phyloP scores from a whole-genome alignment of 2,797 vertebrate species.

The Enteromius radiatus region DNA sequence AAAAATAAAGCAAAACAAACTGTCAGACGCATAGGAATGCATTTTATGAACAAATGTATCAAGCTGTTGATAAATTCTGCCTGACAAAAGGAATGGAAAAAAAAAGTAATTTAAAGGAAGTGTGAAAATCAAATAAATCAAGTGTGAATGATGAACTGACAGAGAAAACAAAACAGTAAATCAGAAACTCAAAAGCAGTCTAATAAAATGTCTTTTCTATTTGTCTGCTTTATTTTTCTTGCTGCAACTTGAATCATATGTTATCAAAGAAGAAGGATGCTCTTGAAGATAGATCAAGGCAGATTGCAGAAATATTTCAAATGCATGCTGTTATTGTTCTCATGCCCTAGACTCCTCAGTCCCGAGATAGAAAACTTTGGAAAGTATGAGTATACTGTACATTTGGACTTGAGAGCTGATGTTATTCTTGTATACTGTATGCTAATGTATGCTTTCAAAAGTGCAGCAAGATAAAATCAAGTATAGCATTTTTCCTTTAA shows the following conservation, averaged over 20 bases:
- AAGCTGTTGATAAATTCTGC: constrained; percentile 10
- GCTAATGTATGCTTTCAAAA: not conserved
- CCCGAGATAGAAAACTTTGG: not conserved
- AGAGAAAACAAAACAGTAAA: constrained; percentile 43
- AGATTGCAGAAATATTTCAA: constrained; percentile 23
- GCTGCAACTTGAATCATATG: constrained; percentile 26
- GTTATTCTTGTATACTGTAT: not conserved
- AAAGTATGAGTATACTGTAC: constrained; percentile 10
- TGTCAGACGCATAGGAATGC: not conserved
- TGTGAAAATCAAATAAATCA: constrained; percentile 35
- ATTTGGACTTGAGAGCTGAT: not conserved
- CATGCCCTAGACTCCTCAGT: constrained; percentile 4
- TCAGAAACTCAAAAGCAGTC: constrained; percentile 28
- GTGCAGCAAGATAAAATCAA: not conserved
- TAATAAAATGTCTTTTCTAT: constrained; percentile 33
- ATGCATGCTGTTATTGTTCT: constrained; percentile 20
- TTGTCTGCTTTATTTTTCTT: constrained; percentile 26
- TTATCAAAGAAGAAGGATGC: constrained; percentile 33
- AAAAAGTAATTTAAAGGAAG: constrained; percentile 23
- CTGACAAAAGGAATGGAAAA: constrained; percentile 6
- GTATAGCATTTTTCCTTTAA: not conserved
- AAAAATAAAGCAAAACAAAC: not conserved
- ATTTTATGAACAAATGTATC: constrained; percentile 5
- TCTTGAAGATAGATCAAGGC: constrained; percentile 35
- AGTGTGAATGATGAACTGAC: constrained; percentile 46